Base-by-base conservation (phyloP, 2,113 vertebrate species). In the Ranitomeya imitator region DNA sequence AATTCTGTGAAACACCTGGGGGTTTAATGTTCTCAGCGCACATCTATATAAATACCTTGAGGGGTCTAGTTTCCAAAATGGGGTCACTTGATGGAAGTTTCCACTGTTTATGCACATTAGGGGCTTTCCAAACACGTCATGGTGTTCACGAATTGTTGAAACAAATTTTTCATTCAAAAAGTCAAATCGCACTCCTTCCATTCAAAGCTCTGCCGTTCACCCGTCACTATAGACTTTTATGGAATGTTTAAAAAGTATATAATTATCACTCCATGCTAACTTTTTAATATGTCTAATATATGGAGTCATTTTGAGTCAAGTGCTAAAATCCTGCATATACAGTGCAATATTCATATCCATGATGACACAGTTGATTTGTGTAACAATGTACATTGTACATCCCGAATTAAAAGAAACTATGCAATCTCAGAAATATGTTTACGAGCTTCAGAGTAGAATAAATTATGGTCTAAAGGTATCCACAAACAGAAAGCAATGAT, bases 401-500 rank as follows among this genome's bases (percentile, higher is more conserved):
- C 15, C 55, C 8, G 23, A 23, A 60, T 59, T 31, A 80, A 80
- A 2, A 57, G 13, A 80, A 59, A 60, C 23, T 18, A 16, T 4
- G 16, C 31, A 51, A 19, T 12, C 52, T 76, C 18, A 76, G 16
- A 26, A 76, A 52, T 81, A 31, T 81, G 31, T 81, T 81, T 81
- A 60, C 79, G 60, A 19, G 54, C 57, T 37, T 6, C 14, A 54
- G 10, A 54, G 69, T 54, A 69, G 37, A 83, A 69, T 52, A 67
- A 83, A 84, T 83, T 83, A 26, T 8, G 65, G 79, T 51, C 7
- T 76, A 76, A 26, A 37, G 18, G 60, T 59, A 80, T 57, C 71
- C 52, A 52, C 57, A 78, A 69, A 71, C 59, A 74, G 9, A 14
- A 87, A 45, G 45, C 45, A 79, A 63, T 54, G 76, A 74, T 86